Conservation (phyloP, 2,888 invertebrate genomes). For the Clistopyga incitator region DNA sequence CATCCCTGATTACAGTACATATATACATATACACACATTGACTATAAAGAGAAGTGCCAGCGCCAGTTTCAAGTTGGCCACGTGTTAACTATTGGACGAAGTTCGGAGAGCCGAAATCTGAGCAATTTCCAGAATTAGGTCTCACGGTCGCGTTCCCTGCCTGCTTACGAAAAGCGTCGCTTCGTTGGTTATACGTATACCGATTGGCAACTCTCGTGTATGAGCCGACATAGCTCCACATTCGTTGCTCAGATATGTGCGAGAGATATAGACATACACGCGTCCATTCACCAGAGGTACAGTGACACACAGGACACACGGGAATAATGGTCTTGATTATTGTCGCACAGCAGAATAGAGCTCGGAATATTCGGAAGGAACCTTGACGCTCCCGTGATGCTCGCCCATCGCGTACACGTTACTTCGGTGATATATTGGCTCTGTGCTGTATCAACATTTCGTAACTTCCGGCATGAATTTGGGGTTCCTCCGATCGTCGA, state of each 20-base stretch:
- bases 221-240: not conserved
- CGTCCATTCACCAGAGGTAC: not conserved
- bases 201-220: constrained; percentile 28
- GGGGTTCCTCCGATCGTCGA: constrained; percentile 43
- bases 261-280: not conserved
- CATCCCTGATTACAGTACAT: not conserved
- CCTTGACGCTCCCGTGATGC: constrained; percentile 45
- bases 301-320: constrained; percentile 6
- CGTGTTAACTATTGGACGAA: constrained; percentile 42
- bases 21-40: not conserved
- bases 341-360: constrained; percentile 1
- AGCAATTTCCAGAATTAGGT: constrained; percentile 72
- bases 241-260: not conserved
- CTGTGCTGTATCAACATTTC: constrained; percentile 50
- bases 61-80: constrained; percentile 16
- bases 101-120: constrained; percentile 62
- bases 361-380: constrained; percentile 36
- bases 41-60: not conserved
- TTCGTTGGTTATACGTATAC: constrained; percentile 20
- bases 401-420: not conserved
- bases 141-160: constrained; percentile 67
- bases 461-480: constrained; percentile 55
- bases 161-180: constrained; percentile 13
- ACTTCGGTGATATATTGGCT: not conserved
- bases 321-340: constrained; percentile 23